phyloP scores from a whole-genome alignment of 1,140 invertebrate genomes.

The Mizuhopecten yessoensis region DNA sequence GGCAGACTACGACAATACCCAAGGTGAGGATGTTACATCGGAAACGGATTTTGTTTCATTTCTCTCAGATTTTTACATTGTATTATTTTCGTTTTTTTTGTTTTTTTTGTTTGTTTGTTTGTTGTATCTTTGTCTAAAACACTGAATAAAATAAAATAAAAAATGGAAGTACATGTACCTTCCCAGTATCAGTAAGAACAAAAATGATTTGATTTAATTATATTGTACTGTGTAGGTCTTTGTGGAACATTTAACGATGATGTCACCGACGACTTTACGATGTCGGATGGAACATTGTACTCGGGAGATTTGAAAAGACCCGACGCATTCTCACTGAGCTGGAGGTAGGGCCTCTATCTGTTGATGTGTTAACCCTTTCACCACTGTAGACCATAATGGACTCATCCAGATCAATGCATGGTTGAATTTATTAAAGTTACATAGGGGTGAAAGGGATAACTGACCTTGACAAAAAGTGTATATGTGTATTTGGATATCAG shows the following conservation, averaged over 20 bases:
- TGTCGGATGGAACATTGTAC: constrained; percentile 67
- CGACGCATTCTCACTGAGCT: constrained; percentile 64
- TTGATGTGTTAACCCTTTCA: no score
- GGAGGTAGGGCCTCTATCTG: constrained; percentile 66
- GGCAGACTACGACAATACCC: constrained; percentile 65
- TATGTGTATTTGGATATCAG: no score
- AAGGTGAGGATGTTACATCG: constrained; percentile 58
- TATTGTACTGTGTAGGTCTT: constrained; percentile 66
- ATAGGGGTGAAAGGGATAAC: no score
- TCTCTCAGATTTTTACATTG: no score
- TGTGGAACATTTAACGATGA: constrained; percentile 76
- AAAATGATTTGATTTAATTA: background rate
- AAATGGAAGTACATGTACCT: background rate
- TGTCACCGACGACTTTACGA: constrained; percentile 68
- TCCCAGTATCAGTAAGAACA: background rate
- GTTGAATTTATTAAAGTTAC: no score
- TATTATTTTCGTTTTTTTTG: background rate
- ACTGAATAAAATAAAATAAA: no score
- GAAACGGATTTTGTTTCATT: no score
- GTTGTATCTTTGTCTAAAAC: background rate
- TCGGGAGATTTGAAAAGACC: constrained; percentile 55
- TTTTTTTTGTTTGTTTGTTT: background rate
- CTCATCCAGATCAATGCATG: no score
- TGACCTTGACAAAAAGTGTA: no score
- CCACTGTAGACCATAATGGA: no score